Conservation (phyloP, 2,888 invertebrate species). For the Escarpia spicata region DNA sequence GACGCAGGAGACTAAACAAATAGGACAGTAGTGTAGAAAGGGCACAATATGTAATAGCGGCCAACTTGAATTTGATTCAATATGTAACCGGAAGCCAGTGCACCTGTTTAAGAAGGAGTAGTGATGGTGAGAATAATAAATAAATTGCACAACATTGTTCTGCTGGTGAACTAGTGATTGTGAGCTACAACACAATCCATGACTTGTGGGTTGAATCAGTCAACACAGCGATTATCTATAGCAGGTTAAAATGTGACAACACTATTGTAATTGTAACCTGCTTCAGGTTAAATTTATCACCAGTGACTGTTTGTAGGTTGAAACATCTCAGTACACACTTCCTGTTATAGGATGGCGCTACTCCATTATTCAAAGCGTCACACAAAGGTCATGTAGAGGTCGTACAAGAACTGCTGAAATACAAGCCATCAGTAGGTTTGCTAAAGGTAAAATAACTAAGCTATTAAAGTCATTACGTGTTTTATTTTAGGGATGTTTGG, state of each 20-base stretch:
- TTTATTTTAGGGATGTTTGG: background rate
- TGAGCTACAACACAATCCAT: background rate
- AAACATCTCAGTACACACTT: background rate
- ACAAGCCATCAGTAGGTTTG: constrained; percentile 69
- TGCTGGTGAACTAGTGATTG: too few species aligned
- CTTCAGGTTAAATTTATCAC: too few species aligned
- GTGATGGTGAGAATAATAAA: too few species aligned
- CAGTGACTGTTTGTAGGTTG: too few species aligned
- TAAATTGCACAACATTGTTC: too few species aligned
- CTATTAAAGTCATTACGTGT: constrained; percentile 35
- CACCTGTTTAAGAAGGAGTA: too few species aligned
- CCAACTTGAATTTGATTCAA: too few species aligned
- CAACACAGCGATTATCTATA: background rate
- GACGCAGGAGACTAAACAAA: too few species aligned
- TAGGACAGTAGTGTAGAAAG: too few species aligned
- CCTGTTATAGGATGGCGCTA: constrained; percentile 68
- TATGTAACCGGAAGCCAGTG: too few species aligned
- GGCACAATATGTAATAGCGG: too few species aligned
- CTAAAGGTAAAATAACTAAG: constrained; percentile 75
- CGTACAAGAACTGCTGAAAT: constrained; percentile 79
- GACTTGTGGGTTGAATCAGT: background rate
- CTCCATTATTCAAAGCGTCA: constrained; percentile 92
- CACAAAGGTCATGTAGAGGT: constrained; percentile 93
- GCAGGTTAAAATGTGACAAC: background rate
- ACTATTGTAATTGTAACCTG: too few species aligned